phyloP scores from a whole-genome alignment of 2,797 vertebrate genomes.

The Cyclura pinguis region DNA sequence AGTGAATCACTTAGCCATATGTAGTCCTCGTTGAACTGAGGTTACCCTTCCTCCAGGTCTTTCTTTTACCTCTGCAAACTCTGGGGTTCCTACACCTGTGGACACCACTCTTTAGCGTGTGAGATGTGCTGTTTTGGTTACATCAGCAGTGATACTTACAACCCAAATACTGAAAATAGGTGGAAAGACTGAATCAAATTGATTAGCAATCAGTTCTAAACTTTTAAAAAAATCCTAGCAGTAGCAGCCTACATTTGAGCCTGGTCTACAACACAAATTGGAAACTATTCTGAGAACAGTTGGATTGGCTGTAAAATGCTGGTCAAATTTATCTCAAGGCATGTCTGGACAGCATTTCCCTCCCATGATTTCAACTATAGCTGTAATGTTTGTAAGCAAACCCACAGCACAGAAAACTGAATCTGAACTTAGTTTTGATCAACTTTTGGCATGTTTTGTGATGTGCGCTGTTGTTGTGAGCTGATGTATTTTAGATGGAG shows the following conservation, averaged over 20 bases:
- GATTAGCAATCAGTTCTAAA: not conserved
- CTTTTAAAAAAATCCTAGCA: not conserved
- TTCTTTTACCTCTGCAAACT: not conserved
- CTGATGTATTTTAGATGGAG: conserved; percentile 49
- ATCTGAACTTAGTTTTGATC: not conserved
- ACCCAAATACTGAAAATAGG: too few relatives aligned
- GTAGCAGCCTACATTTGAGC: not conserved
- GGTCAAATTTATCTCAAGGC: not conserved
- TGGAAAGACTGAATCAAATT: too few relatives aligned
- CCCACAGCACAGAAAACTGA: not conserved
- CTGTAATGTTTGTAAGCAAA: not conserved
- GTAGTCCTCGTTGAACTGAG: not conserved
- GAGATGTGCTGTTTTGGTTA: not conserved
- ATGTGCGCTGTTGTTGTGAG: not conserved
- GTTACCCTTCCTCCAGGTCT: not conserved
- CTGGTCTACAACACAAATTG: not conserved
- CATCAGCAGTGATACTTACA: not conserved
- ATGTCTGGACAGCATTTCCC: not conserved
- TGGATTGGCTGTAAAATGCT: not conserved
- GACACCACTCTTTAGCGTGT: not conserved
- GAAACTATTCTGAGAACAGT: not conserved
- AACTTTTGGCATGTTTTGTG: not conserved
- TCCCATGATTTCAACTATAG: not conserved
- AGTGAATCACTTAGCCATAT: not conserved
- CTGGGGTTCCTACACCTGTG: not conserved